phyloP scores from a whole-genome alignment of 2,888 invertebrate genomes.

The Caenorhabditis drosophilae region DNA sequence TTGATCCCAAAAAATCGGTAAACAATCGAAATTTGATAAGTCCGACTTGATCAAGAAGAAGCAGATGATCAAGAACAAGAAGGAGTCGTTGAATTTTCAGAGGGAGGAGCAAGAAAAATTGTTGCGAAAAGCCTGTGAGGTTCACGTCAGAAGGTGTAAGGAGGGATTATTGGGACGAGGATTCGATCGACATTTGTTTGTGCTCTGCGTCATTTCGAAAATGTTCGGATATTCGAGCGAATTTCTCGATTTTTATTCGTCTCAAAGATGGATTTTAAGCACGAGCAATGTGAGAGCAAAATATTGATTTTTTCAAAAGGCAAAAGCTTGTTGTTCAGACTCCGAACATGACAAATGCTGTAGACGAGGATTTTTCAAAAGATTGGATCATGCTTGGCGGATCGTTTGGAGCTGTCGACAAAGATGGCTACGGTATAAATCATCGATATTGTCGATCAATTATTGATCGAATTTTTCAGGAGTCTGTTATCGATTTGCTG shows the following conservation, averaged over 20 bases:
- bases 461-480: too few species aligned
- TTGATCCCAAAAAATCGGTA: too few species aligned
- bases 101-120: constrained; percentile 79
- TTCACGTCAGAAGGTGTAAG: constrained; percentile 69
- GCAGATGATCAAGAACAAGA: too few species aligned
- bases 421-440: constrained; percentile 60
- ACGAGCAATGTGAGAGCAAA: constrained; percentile 73
- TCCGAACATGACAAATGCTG: constrained; percentile 53
- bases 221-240: constrained; percentile 58
- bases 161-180: constrained; percentile 75
- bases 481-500: constrained; percentile 62
- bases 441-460: too few species aligned
- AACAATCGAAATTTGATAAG: too few species aligned
- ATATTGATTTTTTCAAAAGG: too few species aligned
- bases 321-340: too few species aligned
- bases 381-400: constrained; percentile 54
- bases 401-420: constrained; percentile 58
- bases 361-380: constrained; percentile 50
- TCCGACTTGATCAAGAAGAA: too few species aligned
- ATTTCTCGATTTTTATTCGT: constrained; percentile 81
- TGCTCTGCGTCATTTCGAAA: constrained; percentile 89
- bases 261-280: constrained; percentile 95
- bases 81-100: too few species aligned
- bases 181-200: constrained; percentile 95
- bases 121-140: constrained; percentile 78